A percentile compares a stretch with the other conserved stretches of the same genome.
These are phyloP conservation scores for Seladonia tumulorum DNA, from an alignment of 2,888 invertebrate genomes.

Conservation along the genomic window DNA sequence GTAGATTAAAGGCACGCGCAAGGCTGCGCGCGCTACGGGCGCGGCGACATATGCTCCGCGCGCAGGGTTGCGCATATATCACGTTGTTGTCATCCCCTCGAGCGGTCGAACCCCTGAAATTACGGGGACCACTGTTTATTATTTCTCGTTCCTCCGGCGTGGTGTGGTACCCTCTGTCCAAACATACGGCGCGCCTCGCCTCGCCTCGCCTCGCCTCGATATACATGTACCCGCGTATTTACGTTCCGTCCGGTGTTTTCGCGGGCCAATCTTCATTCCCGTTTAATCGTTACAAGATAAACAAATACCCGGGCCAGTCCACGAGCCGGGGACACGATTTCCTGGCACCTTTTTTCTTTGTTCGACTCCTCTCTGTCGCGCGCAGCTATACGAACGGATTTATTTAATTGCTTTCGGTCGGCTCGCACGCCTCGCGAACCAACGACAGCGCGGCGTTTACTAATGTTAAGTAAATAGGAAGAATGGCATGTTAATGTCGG, in stretches of 20 bases:
- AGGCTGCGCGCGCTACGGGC: constrained; percentile 1
- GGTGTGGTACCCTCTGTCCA: constrained; percentile 62
- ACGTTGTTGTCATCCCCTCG: constrained; percentile 76
- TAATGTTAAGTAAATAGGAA: neutral
- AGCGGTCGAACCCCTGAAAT: constrained; percentile 75
- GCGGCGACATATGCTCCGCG: constrained; percentile 68
- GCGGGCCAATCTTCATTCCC: constrained; percentile 52
- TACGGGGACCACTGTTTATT: constrained; percentile 79
- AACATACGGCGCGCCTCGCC: constrained; percentile 59
- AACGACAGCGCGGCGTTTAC: neutral
- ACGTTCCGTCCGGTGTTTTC: constrained; percentile 16
- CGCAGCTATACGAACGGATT: neutral
- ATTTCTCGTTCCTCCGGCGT: constrained; percentile 69
- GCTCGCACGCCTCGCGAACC: neutral
- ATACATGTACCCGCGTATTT: neutral
- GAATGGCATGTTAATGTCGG: neutral
- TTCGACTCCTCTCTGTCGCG: neutral
- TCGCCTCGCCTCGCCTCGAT: neutral
- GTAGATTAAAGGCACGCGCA: constrained; percentile 56
- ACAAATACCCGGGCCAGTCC: constrained; percentile 23
- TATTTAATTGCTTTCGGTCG: neutral
- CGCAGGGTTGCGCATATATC: constrained; percentile 71
- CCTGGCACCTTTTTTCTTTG: neutral
- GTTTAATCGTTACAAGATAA: constrained; percentile 58
- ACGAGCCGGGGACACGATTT: neutral